Evolutionary conservation across 2,797 vertebrate genomes (phyloP), one percentile per base, ranked within the genome.

Genomic region (Valencia hispanica): DNA sequence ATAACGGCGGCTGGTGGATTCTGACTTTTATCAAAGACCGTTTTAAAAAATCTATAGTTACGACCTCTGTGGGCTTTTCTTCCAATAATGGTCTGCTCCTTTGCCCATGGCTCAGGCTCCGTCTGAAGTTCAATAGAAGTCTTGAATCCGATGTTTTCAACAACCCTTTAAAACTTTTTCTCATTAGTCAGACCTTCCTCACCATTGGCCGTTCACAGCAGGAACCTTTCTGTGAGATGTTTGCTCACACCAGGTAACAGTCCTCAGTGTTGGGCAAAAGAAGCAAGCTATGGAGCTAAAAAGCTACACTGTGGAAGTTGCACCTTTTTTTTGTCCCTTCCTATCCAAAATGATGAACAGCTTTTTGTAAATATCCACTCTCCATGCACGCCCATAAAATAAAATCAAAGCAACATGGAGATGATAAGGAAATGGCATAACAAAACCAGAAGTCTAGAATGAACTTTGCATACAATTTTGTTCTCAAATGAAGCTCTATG

Each of bases 151-250:
- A 34, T 3, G 45, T 39, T 74, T 27, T 41, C 32, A 74, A 36
- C 61, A 2, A 68, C 48, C 73, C 32, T 74, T 53, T 18, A n/a
- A 74, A n/a, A 66, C 61, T 4, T 53, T 34, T 68, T 53, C 73
- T 66, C 47, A 74, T 74, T 43, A 74, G 73, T n/a, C 27, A 50
- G 55, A 73, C 55, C 41, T 59, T 61, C 27, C 27, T 55, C 53
- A 61, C 18, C 20, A 14, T 41, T 41, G 47, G 15, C 73, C 25
- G 17, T 36, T 68, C 55, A 41, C 61, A 48, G 61, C 27, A 3
- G 55, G 39, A 45, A 43, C 18, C 25, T 45, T 43, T 72, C 36
- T 32, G 39, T 11, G 17, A 59, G 55, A 57, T 61, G 27, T 61
- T 30, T 61, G 55, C 39, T 73, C 15, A 41, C 63, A 43, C 18